Evolutionary conservation across 2,797 vertebrate species (phyloP).

Genomic region (Acomys russatus): DNA sequence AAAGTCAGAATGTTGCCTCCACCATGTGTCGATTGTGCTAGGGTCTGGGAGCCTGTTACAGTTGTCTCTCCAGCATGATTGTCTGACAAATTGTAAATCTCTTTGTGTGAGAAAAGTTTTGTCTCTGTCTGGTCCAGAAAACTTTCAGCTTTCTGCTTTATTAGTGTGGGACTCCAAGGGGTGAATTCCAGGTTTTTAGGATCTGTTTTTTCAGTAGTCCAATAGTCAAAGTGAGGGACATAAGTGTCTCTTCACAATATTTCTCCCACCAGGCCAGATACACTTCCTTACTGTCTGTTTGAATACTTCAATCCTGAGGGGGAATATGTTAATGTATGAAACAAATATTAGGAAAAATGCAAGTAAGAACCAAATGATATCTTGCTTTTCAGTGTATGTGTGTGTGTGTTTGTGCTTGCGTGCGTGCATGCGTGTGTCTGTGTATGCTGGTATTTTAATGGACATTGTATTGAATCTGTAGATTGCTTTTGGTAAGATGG

Average conservation of each 20-base stretch:
- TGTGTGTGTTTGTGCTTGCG: too few relatives aligned
- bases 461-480: too few relatives aligned
- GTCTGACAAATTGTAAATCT: background rate
- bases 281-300: background rate
- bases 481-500: too few relatives aligned
- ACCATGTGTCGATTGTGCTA: background rate
- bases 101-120: background rate
- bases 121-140: background rate
- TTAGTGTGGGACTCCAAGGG: background rate
- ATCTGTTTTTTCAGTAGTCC: background rate
- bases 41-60: background rate
- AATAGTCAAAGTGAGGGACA: background rate
- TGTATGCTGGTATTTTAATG: too few relatives aligned
- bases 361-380: background rate
- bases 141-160: background rate
- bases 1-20: background rate
- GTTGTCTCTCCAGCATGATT: background rate
- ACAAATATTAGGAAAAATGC: background rate
- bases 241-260: background rate
- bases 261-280: background rate
- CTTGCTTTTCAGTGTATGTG: background rate
- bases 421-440: too few relatives aligned
- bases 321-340: background rate
- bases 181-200: background rate
- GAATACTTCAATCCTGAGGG: background rate